Base-by-base conservation (phyloP, 2,888 invertebrate species). In the Erebia aethiops region DNA sequence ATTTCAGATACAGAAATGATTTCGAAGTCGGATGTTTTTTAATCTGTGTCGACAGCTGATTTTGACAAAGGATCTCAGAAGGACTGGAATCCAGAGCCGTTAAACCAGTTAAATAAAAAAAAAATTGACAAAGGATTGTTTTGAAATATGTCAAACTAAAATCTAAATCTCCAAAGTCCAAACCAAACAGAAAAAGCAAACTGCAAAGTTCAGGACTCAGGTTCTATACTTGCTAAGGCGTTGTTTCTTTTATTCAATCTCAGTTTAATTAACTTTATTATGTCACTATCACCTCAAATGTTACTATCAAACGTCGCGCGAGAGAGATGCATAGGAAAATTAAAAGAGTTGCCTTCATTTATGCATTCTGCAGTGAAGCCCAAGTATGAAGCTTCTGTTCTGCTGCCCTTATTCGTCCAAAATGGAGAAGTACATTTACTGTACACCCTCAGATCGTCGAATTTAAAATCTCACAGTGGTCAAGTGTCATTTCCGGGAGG, bases 401-500 rank as follows among this genome's bases (percentile, higher is more conserved):
- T 99, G 63, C 95, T 98, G 60, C 97, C 98, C 0, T 81, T 98
- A 56, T 98, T 98, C 84, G 88, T 95, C 21, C 92, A 95, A 18
- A 86, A 95, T 71, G 95, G 95, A 35, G 94, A 96, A 84, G 94
- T 97, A 18, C 96, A 97, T 65, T 86, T 98, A 26, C 89, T 98
- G 11, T 98, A 97, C 83, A 98, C 98, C 0, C 88, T 97, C 57
- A 94, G 98, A 67, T 97, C 98, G 8, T 90, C 94, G 14, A 94
- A 95, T 76, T 87, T 99, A 67, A 95, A 94, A 76, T 94, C 94
- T 5, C 97, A 98, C 82, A 94, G 95, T 71, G 96, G 98, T 0
- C 97, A 98, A 90, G 97, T 98, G 14, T 97, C 97, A 9, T 98
- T 98, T 89, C 98, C 96, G 69, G 98, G 96, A 75, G 98, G 97